Base-by-base conservation (phyloP, 2,113 vertebrate species). In the Pleuronectes platessa region DNA sequence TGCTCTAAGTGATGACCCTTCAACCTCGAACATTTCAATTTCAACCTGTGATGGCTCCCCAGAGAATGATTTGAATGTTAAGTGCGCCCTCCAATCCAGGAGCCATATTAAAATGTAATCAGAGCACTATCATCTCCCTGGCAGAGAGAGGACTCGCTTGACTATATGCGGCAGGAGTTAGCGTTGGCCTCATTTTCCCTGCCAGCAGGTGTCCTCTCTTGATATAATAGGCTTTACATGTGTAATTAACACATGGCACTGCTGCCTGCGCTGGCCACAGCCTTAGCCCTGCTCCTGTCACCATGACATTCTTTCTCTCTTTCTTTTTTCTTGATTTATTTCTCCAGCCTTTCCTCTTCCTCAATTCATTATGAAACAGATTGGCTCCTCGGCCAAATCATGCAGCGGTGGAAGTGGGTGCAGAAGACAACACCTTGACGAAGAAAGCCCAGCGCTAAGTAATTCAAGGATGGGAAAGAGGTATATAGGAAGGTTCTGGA, bases 191-290 rank as follows among this genome's bases (percentile, higher is more conserved):
- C 95, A 96, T 98, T 98, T 97, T 95, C 95, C 85, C 93, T 94
- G 95, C 95, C 97, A 97, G 97, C 97, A 94, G 96, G 96, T 96
- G 95, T 96, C 95, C 95, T 96, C 94, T 94, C 93, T 93, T 93
- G 94, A 94, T 95, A 95, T 97, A 97, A 97, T 96, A 94, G 96
- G 94, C 95, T 96, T 96, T 90, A 87, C 91, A 94, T 93, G 92
- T 95, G 95, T 97, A 97, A 98, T 98, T 98, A 98, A 97, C 97
- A 98, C 96, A 88, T 96, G 92, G 93, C 94, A 93, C 93, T 84
- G 92, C 92, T 87, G 88, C 92, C 81, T 71, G 84, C 17, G 40
- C 71, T 3, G 74, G 76, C 78, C 83, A 10, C 51, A 80, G 86
- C 85, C 67, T 69, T 58, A 75, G 77, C 78, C 71, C 74, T 26